These are phyloP conservation scores for Arrhopalites spinosus DNA, from an alignment of 2,888 invertebrate species.

Conservation along the genomic window DNA sequence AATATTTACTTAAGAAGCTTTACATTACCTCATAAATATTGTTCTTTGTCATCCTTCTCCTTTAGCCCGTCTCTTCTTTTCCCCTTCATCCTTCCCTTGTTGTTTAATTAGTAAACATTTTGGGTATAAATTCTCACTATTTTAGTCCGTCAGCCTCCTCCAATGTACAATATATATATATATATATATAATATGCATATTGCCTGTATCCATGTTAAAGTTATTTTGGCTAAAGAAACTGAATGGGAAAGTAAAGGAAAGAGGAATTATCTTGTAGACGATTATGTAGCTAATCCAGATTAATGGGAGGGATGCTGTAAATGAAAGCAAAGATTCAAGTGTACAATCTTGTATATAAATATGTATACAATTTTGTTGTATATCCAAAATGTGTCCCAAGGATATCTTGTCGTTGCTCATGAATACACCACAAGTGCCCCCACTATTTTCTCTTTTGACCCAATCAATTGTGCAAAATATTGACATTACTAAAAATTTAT, in stretches of 20 bases:
- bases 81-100: background rate
- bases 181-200: background rate
- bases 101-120: slow-evolving; percentile 26
- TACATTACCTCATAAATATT: slow-evolving; percentile 22
- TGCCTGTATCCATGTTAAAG: background rate
- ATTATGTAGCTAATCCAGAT: slow-evolving; percentile 4
- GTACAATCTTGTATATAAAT: background rate
- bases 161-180: background rate
- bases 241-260: background rate
- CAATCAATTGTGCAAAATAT: too few relatives aligned
- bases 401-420: too few relatives aligned
- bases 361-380: background rate
- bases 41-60: slow-evolving; percentile 9
- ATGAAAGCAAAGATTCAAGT: slow-evolving; percentile 7
- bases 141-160: background rate
- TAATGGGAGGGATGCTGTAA: background rate
- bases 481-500: too few relatives aligned
- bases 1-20: slow-evolving; percentile 10
- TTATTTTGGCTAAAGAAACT: background rate
- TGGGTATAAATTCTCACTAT: too few relatives aligned
- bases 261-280: background rate
- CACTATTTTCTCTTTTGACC: too few relatives aligned
- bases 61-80: background rate
- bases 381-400: too few relatives aligned
- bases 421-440: too few relatives aligned